These are phyloP conservation scores for Drosophila tsacasi DNA, from an alignment of 1,140 invertebrate species.

Conservation along the genomic window DNA sequence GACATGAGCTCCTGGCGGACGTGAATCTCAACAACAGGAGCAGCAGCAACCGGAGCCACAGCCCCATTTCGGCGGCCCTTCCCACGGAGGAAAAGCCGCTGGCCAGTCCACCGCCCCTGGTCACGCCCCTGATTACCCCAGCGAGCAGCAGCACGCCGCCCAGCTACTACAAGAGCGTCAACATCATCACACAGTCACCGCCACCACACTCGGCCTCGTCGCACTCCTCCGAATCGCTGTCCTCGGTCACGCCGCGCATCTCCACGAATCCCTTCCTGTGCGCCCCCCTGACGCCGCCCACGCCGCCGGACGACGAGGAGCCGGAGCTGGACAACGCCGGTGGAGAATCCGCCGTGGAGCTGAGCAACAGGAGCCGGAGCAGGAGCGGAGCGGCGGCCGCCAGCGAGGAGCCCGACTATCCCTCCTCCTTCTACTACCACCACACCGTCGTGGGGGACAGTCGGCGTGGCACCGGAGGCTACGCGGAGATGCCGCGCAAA, in stretches of 20 bases:
- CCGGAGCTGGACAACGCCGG: slow-evolving; percentile 22
- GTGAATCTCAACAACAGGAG: slow-evolving; percentile 28
- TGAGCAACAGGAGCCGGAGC: slow-evolving; percentile 18
- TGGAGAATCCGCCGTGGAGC: slow-evolving; percentile 18
- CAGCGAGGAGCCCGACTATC: slow-evolving; percentile 55
- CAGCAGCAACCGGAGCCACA: slow-evolving; percentile 30
- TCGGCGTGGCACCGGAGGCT: slow-evolving; percentile 47
- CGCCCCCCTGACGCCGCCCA: slow-evolving; percentile 57
- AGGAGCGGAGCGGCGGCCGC: slow-evolving; percentile 22
- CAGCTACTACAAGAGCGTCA: slow-evolving; percentile 81
- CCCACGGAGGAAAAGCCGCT: slow-evolving; percentile 14
- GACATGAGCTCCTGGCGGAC: slow-evolving; percentile 33
- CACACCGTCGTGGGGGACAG: slow-evolving; percentile 55
- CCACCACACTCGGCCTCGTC: slow-evolving; percentile 85
- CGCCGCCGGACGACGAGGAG: slow-evolving; percentile 34
- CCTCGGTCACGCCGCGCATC: slow-evolving; percentile 85
- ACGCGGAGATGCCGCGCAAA: slow-evolving; percentile 85
- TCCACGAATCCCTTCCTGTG: slow-evolving; percentile 84
- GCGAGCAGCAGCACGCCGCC: slow-evolving; percentile 37
- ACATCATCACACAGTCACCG: slow-evolving; percentile 83
- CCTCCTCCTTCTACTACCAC: slow-evolving; percentile 72
- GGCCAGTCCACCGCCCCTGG: slow-evolving; percentile 26
- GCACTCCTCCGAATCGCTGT: slow-evolving; percentile 86
- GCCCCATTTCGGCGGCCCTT: slow-evolving; percentile 9
- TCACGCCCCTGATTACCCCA: slow-evolving; percentile 30